phyloP scores from a whole-genome alignment of 1,140 invertebrate genomes.

The Ceratoteleas bidentatus region DNA sequence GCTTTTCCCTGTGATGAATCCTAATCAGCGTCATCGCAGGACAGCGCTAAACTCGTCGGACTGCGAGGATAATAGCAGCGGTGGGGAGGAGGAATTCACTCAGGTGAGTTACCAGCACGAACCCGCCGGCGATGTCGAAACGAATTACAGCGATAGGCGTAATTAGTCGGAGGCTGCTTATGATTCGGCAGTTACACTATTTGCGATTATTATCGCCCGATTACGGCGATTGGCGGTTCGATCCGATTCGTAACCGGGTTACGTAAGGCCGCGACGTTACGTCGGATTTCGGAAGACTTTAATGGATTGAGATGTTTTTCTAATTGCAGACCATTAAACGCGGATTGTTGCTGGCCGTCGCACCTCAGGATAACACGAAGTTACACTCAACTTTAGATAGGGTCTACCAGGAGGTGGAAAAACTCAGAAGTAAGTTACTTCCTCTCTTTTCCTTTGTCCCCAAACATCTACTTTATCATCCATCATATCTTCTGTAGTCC shows the following conservation, averaged over 20 bases:
- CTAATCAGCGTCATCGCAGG: constrained; percentile 73
- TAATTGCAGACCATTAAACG: constrained; percentile 73
- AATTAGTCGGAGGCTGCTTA: constrained; percentile 50
- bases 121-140: constrained; percentile 44
- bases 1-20: constrained; percentile 72
- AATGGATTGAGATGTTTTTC: constrained; percentile 36
- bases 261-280: constrained; percentile 26
- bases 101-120: constrained; percentile 70
- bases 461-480: too few relatives aligned
- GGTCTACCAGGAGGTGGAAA: constrained; percentile 81
- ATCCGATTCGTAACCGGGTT: background rate
- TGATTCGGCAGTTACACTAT: constrained; percentile 36
- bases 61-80: constrained; percentile 81
- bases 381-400: constrained; percentile 82
- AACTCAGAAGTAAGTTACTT: constrained; percentile 35
- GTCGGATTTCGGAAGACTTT: constrained; percentile 15
- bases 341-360: constrained; percentile 69
- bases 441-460: too few relatives aligned
- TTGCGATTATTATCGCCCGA: constrained; percentile 32
- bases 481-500: too few relatives aligned
- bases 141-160: constrained; percentile 48
- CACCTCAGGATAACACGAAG: constrained; percentile 77
- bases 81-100: constrained; percentile 79
- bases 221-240: constrained; percentile 1
- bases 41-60: constrained; percentile 77